Evolutionary conservation across 1,140 invertebrate genomes (phyloP), one percentile per base, ranked within the genome.

Genomic region (Nilaparvata lugens): DNA sequence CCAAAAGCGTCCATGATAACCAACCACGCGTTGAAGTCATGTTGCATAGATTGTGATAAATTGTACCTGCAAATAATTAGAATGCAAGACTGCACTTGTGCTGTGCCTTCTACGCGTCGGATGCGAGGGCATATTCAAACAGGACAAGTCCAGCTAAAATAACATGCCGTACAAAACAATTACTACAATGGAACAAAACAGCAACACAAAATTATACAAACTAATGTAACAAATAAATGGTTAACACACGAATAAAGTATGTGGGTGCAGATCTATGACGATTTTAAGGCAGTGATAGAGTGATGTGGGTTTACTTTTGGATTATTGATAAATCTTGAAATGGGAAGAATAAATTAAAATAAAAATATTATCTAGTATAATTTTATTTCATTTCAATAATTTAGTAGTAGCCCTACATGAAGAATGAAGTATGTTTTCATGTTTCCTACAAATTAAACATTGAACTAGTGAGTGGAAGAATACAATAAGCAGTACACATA

Each of bases 101-200:
- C 78, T 87, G 79, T 87, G 84, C 69, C 85, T 81, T 71, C 85
- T 81, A 72, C 82, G 80, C 66, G 84, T 85, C 75, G 85, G 80
- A 70, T 82, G 81, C 63, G 55, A 58, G 19, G 52, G 25, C 52
- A 52, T 53, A 52, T 60, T 60, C 28, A 60, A 52, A 31, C 5
- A 21, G 16, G 58, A 45, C 25, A 60, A 38, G 19, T 60, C 58
- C 25, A 60, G 35, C 58, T 60, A 52, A 23, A 54, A 58, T 5
- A 45, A 45, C 42, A 45, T 45, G 42, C 42, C 14, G 42, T 45
- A 45, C 14, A 16, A 45, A 3, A 45, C 14, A 45, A 45, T 45
- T 11, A 45, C 3, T 45, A 45, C 42, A 4, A 45, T 11, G 42
- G 11, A 3, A 45, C 11, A 45, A 45, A 45, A 45, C 42, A 16